Evolutionary conservation across 2,113 vertebrate species (phyloP).

Genomic region (Vulpes lagopus): DNA sequence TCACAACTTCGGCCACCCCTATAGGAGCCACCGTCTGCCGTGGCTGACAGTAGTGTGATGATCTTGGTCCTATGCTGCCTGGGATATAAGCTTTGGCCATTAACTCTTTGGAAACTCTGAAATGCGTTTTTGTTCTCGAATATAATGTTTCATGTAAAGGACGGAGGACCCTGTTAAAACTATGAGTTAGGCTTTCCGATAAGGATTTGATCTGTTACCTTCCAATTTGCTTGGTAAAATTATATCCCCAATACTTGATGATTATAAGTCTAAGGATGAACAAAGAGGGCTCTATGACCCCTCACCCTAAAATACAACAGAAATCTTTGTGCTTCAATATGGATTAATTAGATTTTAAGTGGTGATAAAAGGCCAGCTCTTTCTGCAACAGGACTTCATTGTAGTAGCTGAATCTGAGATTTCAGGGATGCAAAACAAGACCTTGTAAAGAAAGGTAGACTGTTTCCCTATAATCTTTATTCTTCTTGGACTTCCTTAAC

Average conservation of each 20-base stretch:
- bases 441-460: conserved; percentile 89
- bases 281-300: conserved; percentile 93
- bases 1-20: conserved; percentile 31
- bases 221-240: conserved; percentile 92
- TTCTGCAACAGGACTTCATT: conserved; percentile 91
- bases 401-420: conserved; percentile 89
- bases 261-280: conserved; percentile 89
- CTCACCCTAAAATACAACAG: conserved; percentile 93
- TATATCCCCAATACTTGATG: conserved; percentile 89
- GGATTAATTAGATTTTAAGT: conserved; percentile 94
- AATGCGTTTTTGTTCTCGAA: conserved; percentile 87
- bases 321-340: conserved; percentile 93
- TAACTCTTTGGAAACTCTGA: conserved; percentile 87
- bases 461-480: conserved; percentile 89
- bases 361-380: conserved; percentile 90
- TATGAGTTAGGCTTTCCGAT: conserved; percentile 89
- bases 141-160: conserved; percentile 90
- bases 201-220: conserved; percentile 91
- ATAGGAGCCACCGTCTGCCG: conserved; percentile 68
- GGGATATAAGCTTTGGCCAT: conserved; percentile 87
- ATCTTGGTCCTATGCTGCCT: conserved; percentile 79
- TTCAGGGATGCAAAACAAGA: conserved; percentile 88
- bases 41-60: conserved; percentile 72
- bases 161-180: conserved; percentile 87
- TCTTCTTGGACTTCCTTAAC: conserved; percentile 86